Evolutionary conservation across 1,140 invertebrate genomes (phyloP).

Genomic region (Drosophila kikkawai): DNA sequence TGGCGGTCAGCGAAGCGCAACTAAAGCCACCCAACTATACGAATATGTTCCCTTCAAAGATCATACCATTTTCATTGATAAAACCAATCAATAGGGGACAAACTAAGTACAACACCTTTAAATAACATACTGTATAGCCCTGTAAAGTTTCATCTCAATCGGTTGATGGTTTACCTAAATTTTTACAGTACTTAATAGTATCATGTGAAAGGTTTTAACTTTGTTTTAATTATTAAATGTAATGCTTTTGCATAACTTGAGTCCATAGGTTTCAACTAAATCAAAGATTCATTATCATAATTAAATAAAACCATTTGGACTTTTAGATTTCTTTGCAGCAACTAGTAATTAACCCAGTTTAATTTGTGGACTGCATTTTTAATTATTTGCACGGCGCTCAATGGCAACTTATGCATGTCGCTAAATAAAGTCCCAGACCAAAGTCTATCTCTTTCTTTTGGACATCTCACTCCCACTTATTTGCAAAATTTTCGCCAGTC

Average conservation of each 20-base stretch:
- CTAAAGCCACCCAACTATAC: slow-evolving; percentile 1
- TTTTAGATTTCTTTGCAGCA: slow-evolving; percentile 7
- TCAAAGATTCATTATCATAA: neutral
- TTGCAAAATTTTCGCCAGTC: slow-evolving; percentile 29
- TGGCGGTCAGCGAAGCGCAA: slow-evolving; percentile 32
- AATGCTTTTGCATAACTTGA: neutral
- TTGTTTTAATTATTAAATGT: neutral
- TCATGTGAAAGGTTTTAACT: neutral
- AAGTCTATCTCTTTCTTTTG: neutral
- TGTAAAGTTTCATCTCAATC: neutral
- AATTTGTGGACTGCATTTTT: slow-evolving; percentile 49
- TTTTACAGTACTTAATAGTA: no score
- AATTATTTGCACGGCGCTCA: slow-evolving; percentile 60
- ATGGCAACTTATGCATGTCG: slow-evolving; percentile 61
- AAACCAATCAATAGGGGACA: neutral
- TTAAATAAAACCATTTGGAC: no score
- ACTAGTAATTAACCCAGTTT: slow-evolving; percentile 50
- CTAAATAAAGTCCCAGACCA: slow-evolving; percentile 18
- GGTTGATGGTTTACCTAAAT: neutral
- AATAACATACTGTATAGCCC: neutral
- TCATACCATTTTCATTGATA: slow-evolving; percentile 6
- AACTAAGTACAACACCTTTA: neutral
- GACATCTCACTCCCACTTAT: slow-evolving; percentile 15
- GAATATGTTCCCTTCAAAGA: slow-evolving; percentile 6
- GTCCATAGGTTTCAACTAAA: neutral